Conservation (phyloP, 2,888 invertebrate species). For the Andrena flavipes region DNA sequence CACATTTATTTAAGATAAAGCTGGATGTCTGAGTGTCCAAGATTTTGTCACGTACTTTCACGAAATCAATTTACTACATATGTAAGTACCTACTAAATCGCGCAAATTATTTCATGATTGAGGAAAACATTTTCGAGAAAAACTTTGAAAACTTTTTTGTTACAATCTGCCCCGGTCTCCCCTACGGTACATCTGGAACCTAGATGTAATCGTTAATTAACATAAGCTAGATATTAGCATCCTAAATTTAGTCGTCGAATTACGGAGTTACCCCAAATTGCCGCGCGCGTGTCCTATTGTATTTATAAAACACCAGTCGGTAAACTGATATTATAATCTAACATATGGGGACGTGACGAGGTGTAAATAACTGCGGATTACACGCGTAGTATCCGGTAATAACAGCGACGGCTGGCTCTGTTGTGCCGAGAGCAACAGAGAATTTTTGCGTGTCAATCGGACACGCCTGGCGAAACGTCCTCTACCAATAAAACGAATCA, state of each 20-base stretch:
- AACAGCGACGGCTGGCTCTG: slow-evolving; percentile 44
- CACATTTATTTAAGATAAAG: too few relatives aligned
- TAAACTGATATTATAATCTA: slow-evolving; percentile 57
- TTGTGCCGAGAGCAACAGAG: slow-evolving; percentile 21
- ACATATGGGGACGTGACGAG: slow-evolving; percentile 58
- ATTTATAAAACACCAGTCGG: slow-evolving; percentile 43
- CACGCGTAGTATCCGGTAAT: slow-evolving; percentile 45
- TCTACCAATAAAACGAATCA: slow-evolving; percentile 41
- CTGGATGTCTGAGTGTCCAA: too few relatives aligned
- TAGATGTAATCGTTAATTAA: slow-evolving; percentile 35
- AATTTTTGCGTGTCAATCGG: slow-evolving; percentile 59
- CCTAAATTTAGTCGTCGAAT: slow-evolving; percentile 35
- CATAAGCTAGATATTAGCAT: slow-evolving; percentile 19
- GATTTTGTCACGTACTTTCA: too few relatives aligned
- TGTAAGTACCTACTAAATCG: too few relatives aligned
- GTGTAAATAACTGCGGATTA: slow-evolving; percentile 61
- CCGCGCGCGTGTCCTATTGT: slow-evolving; percentile 4
- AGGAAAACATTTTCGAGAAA: too few relatives aligned
- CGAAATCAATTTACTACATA: too few relatives aligned
- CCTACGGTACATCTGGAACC: background rate
- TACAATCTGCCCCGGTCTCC: too few relatives aligned
- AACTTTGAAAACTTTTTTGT: too few relatives aligned
- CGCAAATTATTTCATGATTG: too few relatives aligned
- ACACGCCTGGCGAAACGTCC: slow-evolving; percentile 42
- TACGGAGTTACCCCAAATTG: slow-evolving; percentile 16